Percentiles rank a stretch among this genome's conserved stretches.
Conservation (phyloP, 2,113 vertebrate species). For the Coregonus clupeaformis region DNA sequence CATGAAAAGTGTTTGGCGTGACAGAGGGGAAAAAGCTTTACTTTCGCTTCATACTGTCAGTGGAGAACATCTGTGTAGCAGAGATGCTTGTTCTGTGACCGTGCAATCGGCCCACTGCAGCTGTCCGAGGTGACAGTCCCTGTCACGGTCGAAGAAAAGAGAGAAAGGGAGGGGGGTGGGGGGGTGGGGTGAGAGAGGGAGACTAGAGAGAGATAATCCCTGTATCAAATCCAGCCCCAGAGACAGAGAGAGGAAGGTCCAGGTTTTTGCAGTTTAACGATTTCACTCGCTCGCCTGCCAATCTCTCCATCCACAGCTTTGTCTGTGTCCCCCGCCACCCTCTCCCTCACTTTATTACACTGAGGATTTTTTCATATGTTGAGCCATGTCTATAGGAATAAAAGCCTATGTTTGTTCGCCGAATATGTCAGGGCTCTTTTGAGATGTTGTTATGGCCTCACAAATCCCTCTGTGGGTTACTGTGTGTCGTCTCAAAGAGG, state of each 20-base stretch:
- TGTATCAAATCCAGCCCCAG: constrained; percentile 59
- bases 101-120: constrained; percentile 60
- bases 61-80: constrained; percentile 65
- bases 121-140: constrained; percentile 61
- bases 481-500: neutral
- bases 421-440: neutral
- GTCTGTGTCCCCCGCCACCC: neutral
- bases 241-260: constrained; percentile 42
- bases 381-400: neutral
- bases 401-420: neutral
- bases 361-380: neutral
- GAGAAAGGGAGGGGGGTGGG: constrained; percentile 21
- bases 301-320: constrained; percentile 13
- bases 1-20: constrained; percentile 44
- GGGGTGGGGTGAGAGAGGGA: constrained; percentile 7
- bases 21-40: constrained; percentile 56
- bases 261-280: constrained; percentile 20
- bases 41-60: constrained; percentile 48
- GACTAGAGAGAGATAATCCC: constrained; percentile 49
- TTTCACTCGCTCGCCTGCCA: constrained; percentile 15
- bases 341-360: neutral
- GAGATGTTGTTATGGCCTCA: neutral
- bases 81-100: constrained; percentile 50
- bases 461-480: neutral
- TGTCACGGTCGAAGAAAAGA: constrained; percentile 60